Conservation (phyloP, 2,797 vertebrate genomes). For the Semaprochilodus insignis region DNA sequence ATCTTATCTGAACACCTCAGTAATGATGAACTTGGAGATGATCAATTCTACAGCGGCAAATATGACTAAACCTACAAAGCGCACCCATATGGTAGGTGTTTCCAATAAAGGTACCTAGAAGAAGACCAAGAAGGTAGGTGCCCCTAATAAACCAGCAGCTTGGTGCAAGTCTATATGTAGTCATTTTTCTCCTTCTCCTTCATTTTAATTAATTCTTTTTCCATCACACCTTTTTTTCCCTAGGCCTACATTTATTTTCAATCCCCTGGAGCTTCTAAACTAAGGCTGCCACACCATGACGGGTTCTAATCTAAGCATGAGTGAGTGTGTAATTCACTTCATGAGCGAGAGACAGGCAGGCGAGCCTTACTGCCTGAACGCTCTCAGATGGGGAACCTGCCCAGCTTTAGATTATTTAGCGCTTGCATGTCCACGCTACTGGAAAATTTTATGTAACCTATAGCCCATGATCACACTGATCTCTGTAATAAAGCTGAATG, state of each 20-base stretch:
- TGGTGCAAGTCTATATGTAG: not conserved
- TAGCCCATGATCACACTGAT: conserved; percentile 18
- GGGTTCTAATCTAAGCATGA: conserved; percentile 23
- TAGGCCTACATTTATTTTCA: not conserved
- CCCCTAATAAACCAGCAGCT: not conserved
- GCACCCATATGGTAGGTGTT: no score
- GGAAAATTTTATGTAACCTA: conserved; percentile 29
- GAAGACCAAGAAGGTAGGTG: no score
- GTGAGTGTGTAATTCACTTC: conserved; percentile 20
- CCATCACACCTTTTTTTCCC: not conserved
- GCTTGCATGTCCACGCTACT: conserved; percentile 7
- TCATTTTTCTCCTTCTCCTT: not conserved
- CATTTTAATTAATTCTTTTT: not conserved
- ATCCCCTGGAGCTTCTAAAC: not conserved
- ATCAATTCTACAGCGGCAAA: no score
- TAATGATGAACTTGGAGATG: no score
- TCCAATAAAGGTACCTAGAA: no score
- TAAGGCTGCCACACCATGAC: not conserved
- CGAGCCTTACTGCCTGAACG: not conserved
- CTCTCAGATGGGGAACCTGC: conserved; percentile 17
- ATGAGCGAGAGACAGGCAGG: not conserved
- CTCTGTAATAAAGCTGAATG: conserved; percentile 26
- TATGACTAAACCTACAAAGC: no score
- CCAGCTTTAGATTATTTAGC: not conserved
- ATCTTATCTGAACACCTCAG: no score